Evolutionary conservation across 2,888 invertebrate genomes (phyloP), one percentile per base, ranked within the genome.

Genomic region (Thera obeliscata): DNA sequence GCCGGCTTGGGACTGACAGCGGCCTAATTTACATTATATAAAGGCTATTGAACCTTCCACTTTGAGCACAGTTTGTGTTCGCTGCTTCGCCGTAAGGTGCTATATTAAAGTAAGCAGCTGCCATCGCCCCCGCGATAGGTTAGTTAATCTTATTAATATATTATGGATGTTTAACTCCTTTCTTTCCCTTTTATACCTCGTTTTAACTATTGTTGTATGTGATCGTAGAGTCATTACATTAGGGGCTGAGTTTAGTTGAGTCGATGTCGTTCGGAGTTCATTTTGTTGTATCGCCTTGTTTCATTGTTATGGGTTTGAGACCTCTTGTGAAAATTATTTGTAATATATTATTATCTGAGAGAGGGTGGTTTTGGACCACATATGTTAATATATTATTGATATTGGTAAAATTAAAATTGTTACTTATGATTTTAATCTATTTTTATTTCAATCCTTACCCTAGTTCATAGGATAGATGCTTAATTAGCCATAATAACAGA

Each of bases 341-440:
- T 93, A 93, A 90, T 89, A 93, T 93, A 92, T 92, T 86, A 91
- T 89, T 90, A 88, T 91, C 88, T 89, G 90, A 90, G 86, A 86
- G 88, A 90, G 87, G 88, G 92, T 93, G 93, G 92, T 87, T 86
- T 77, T 83, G 89, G 91, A 91, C 93, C 93, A 91, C 93, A 87
- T 92, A 90, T 93, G 93, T 93, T 93, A 93, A 93, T 93, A 93
- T 93, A 93, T 93, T 92, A 92, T 89, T 91, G 90, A 93, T 93
- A 93, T 92, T 93, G 93, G 90, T 93, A 92, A 93, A 93, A 91
- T 91, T 43, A 91, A 91, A 92, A 93, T 93, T 93, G 93, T 93
- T 93, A 93, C 91, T 91, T 91, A 91, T 89, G 89, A 89, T 74
- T 72, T 64, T 70, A 64, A 71, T 58, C 80, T 83, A 81, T 88